phyloP scores from a whole-genome alignment of 2,888 invertebrate species.

The Encarsia formosa region DNA sequence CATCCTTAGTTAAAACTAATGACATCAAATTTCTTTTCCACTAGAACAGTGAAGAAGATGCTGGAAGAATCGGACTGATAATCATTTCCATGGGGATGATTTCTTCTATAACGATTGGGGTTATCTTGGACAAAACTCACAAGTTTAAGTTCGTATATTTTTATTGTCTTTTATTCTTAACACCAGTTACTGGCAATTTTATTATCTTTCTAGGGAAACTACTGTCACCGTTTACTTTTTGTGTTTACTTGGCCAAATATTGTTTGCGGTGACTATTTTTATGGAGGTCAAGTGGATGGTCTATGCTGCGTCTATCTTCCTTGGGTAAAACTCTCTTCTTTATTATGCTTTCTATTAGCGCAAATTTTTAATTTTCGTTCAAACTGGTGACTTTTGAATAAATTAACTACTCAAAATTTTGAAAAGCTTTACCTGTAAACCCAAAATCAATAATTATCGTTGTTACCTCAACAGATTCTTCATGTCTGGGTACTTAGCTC shows the following conservation, averaged over 20 bases:
- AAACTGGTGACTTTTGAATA: no score
- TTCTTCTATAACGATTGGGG: constrained; percentile 62
- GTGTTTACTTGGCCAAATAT: constrained; percentile 40
- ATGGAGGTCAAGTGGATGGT: constrained; percentile 41
- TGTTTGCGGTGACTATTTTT: constrained; percentile 37
- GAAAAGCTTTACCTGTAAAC: not conserved
- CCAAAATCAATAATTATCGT: not conserved
- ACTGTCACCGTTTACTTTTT: constrained; percentile 48
- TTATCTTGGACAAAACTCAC: constrained; percentile 63
- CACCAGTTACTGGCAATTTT: no score
- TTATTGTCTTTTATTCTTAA: not conserved
- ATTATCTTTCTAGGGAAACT: constrained; percentile 60
- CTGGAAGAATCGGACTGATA: constrained; percentile 61
- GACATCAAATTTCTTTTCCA: not conserved
- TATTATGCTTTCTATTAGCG: no score
- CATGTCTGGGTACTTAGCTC: constrained; percentile 69
- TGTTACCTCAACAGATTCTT: constrained; percentile 56
- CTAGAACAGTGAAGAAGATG: constrained; percentile 54
- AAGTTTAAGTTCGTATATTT: constrained; percentile 58
- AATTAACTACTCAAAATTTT: not conserved
- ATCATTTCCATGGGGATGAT: constrained; percentile 62
- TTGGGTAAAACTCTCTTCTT: constrained; percentile 42
- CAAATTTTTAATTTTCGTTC: no score
- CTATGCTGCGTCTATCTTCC: constrained; percentile 36
- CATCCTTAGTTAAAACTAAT: no score